phyloP scores from a whole-genome alignment of 1,140 invertebrate genomes.

The Galleria mellonella region DNA sequence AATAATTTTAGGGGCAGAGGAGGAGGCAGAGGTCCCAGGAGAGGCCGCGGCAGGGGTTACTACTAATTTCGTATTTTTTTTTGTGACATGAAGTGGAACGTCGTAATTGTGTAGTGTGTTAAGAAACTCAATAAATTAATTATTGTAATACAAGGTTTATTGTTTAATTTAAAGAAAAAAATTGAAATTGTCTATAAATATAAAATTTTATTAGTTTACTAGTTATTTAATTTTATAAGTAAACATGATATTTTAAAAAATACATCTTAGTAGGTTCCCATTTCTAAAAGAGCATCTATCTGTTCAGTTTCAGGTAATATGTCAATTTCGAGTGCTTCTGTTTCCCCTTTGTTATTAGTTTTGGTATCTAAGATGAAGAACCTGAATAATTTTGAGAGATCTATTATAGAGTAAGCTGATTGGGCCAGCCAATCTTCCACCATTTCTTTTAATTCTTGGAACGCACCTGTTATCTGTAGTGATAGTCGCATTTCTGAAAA shows the following conservation, averaged over 20 bases:
- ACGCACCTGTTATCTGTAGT: slow-evolving; percentile 69
- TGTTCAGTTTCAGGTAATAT: slow-evolving; percentile 64
- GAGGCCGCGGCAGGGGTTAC: slow-evolving; percentile 38
- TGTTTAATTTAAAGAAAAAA: not conserved
- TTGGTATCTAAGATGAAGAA: slow-evolving; percentile 60
- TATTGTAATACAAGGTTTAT: not conserved
- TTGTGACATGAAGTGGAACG: not conserved
- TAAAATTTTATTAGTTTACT: not conserved
- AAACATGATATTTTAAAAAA: not conserved
- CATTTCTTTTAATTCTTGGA: slow-evolving; percentile 76
- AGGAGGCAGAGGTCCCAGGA: slow-evolving; percentile 18
- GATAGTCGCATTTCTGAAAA: slow-evolving; percentile 61
- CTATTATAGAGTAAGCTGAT: slow-evolving; percentile 81
- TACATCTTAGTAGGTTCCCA: slow-evolving; percentile 40
- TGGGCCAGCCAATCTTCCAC: slow-evolving; percentile 77
- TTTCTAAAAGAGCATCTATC: slow-evolving; percentile 59
- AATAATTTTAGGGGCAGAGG: slow-evolving; percentile 39
- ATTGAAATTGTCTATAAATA: not conserved
- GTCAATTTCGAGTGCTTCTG: slow-evolving; percentile 59
- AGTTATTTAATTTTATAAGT: no score
- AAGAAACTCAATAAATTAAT: no score
- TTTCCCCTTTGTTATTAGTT: slow-evolving; percentile 28
- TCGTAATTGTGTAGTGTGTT: no score
- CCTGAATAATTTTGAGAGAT: slow-evolving; percentile 76
- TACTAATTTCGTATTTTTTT: slow-evolving; percentile 14